These are phyloP conservation scores for Apteryx mantelli DNA, from an alignment of 2,113 vertebrate genomes.

Conservation along the genomic window DNA sequence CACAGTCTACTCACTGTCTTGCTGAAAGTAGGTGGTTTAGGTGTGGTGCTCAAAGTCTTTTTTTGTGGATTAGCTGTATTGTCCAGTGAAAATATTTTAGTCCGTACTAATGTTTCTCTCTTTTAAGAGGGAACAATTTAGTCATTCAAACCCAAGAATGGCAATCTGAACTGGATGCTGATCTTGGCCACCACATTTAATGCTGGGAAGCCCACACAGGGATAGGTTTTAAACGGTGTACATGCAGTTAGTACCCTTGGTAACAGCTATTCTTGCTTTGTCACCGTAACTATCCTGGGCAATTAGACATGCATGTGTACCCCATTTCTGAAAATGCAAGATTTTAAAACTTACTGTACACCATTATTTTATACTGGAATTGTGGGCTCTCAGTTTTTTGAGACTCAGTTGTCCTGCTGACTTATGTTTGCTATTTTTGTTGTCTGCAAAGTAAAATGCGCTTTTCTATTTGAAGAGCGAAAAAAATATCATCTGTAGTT, in stretches of 20 bases:
- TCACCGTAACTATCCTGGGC: not conserved
- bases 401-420: not conserved
- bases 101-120: not conserved
- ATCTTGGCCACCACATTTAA: not conserved
- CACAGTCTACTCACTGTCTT: not conserved
- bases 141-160: not conserved
- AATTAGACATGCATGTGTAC: not conserved
- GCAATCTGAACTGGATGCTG: constrained; percentile 6
- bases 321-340: not conserved
- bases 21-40: not conserved
- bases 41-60: not conserved
- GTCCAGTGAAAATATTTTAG: constrained; percentile 28
- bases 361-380: not conserved
- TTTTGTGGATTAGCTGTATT: not conserved
- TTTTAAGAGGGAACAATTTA: constrained; percentile 1
- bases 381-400: not conserved
- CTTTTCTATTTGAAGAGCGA: not conserved
- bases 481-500: not conserved
- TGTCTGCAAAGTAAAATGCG: not conserved
- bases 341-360: not conserved
- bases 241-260: not conserved
- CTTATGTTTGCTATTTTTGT: not conserved
- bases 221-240: not conserved
- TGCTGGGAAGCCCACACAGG: not conserved
- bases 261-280: not conserved